phyloP scores from a whole-genome alignment of 2,888 invertebrate genomes.

The Cephus nigrinus region DNA sequence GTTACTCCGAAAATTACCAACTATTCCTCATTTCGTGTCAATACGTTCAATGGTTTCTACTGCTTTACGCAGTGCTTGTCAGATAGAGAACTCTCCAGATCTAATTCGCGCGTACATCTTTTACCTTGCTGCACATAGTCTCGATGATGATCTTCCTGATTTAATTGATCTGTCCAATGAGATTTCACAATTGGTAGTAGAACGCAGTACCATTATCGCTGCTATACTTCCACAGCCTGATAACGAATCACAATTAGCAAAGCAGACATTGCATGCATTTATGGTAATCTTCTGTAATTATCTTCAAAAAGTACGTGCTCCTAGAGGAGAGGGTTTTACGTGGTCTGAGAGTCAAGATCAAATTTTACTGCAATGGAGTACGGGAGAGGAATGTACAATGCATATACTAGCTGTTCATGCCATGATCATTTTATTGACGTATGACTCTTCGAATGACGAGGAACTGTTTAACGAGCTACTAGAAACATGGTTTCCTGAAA shows the following conservation, averaged over 20 bases:
- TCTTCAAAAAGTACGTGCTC: conserved; percentile 77
- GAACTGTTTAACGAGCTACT: conserved; percentile 72
- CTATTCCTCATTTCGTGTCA: conserved; percentile 82
- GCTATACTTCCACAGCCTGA: conserved; percentile 78
- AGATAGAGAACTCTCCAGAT: conserved; percentile 88
- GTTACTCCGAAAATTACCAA: conserved; percentile 75
- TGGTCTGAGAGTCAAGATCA: conserved; percentile 81
- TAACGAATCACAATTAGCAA: conserved; percentile 57
- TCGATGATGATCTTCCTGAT: conserved; percentile 75
- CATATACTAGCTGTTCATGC: conserved; percentile 86
- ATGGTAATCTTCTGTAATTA: conserved; percentile 81
- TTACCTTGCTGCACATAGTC: conserved; percentile 83
- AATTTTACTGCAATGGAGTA: conserved; percentile 81
- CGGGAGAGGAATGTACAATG: conserved; percentile 79
- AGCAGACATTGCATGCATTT: conserved; percentile 77
- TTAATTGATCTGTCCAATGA: conserved; percentile 80
- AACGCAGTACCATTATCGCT: conserved; percentile 86
- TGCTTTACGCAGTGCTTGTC: conserved; percentile 86
- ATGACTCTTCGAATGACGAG: conserved; percentile 70
- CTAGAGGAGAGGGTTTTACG: conserved; percentile 71
- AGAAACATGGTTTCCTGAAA: conserved; percentile 87
- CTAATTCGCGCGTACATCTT: conserved; percentile 86
- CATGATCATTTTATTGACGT: conserved; percentile 83
- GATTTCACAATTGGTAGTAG: conserved; percentile 91
- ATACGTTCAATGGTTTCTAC: conserved; percentile 77